phyloP scores from a whole-genome alignment of 2,113 vertebrate species.

The Paratilapia polleni region DNA sequence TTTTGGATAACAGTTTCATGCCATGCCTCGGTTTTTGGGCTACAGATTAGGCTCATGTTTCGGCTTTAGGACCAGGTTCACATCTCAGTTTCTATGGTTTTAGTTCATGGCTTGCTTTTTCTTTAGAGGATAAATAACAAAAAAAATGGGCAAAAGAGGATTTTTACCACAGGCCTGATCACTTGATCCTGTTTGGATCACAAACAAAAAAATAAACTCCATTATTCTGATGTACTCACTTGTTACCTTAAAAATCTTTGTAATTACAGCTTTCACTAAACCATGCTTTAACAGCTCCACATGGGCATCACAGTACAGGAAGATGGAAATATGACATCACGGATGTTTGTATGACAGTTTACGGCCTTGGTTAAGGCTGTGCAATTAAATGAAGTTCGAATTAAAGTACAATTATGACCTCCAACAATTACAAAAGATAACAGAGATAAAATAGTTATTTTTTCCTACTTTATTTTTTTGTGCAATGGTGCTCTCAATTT shows the following conservation, averaged over 20 bases:
- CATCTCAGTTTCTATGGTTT: background rate
- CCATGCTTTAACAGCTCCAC: background rate
- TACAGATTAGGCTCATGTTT: background rate
- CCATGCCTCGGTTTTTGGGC: background rate
- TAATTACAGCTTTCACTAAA: background rate
- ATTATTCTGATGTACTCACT: accelerated
- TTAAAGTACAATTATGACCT: background rate
- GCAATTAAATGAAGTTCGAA: background rate
- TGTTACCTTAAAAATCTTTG: no score
- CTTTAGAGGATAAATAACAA: accelerated
- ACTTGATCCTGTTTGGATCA: background rate
- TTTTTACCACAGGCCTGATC: background rate
- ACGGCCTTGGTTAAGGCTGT: background rate
- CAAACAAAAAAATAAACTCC: background rate
- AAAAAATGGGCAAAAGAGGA: background rate
- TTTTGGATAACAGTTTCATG: background rate
- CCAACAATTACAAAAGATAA: background rate
- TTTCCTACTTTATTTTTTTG: background rate
- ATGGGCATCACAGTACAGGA: background rate
- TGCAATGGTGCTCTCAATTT: background rate
- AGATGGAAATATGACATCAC: accelerated
- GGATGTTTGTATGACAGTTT: background rate
- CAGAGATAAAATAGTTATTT: background rate
- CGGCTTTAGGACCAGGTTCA: background rate
- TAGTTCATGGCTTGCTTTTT: background rate